A percentile compares a stretch with the other conserved stretches of the same genome.
Conservation (phyloP, 1,140 invertebrate genomes). For the Brachionus rubens region DNA sequence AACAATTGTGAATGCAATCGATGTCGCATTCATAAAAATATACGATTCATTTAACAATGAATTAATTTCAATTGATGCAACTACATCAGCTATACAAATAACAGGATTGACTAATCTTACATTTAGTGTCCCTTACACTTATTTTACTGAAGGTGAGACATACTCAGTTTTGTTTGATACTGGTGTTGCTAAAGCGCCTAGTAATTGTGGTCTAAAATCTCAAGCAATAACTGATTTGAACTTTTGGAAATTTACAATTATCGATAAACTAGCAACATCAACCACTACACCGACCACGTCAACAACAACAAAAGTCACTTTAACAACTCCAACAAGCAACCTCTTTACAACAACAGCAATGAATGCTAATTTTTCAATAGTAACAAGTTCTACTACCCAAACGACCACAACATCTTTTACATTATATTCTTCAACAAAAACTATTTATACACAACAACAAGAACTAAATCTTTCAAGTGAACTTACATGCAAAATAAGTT, state of each 20-base stretch:
- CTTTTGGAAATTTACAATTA: conserved; percentile 6
- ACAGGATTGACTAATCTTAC: not conserved
- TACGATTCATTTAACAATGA: not conserved
- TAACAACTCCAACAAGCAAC: too few species aligned
- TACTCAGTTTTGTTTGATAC: conserved; percentile 4
- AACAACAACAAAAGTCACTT: too few species aligned
- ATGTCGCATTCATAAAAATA: not conserved
- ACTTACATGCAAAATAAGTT: too few species aligned
- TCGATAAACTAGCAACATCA: not conserved
- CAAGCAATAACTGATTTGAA: not conserved
- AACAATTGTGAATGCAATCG: not conserved
- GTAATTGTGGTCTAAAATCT: not conserved
- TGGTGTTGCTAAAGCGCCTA: not conserved
- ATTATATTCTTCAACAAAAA: too few species aligned
- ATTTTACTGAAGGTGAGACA: not conserved
- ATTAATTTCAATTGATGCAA: not conserved
- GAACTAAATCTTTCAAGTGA: too few species aligned
- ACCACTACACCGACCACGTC: too few species aligned
- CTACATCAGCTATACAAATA: not conserved
- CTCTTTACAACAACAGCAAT: too few species aligned
- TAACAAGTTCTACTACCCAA: too few species aligned
- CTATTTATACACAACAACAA: too few species aligned
- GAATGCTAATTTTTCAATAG: too few species aligned
- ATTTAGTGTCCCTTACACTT: not conserved
- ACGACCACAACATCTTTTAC: too few species aligned